Base-by-base conservation (phyloP, 2,888 invertebrate species). In the Nineta flava region DNA sequence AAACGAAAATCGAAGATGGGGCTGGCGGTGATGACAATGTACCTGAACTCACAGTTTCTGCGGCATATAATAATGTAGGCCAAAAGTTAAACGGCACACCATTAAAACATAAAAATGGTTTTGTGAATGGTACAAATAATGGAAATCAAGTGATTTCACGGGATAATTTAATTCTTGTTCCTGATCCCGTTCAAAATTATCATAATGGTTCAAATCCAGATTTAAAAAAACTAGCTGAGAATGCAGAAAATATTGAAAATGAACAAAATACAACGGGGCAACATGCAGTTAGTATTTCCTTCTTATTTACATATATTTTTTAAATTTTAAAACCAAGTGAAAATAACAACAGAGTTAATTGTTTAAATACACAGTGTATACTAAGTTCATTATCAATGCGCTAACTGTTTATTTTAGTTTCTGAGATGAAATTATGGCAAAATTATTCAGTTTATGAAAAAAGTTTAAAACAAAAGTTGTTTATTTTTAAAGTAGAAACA, bases 121-220 rank as follows among this genome's bases (percentile, higher is more conserved):
- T 59, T 21, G 53, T 54, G 6, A 61, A 61, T 52, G 76, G 79
- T 53, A 81, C 73, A 62, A 71, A 72, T 40, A 26, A 26, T 26
- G 26, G 26, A 26, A 26, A 26, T 26, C 35, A 34, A 2, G 76
- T 86, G 47, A 87, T 87, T 60, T 80, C 81, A 49, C 71, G 87
- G 38, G 82, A 84, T 50, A 83, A 83, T 61, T 62, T 79, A 21
- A 84, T 86, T 54, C 68, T 88, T 3, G 77, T 82, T 1, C 87
- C 87, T 0, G 82, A 83, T 53, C 81, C 82, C 57, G 38, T 56
- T 57, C 10, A 57, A 55, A 51, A 46, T 54, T 12, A 53, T 52
- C 12, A 56, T 57, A 41, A 57, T 59, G 48, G 44, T 38, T 43
- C 42, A 15, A 26, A 26, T 26, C 26, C 26, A 26, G 26, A 26